Evolutionary conservation across 2,797 vertebrate species (phyloP).

Genomic region (Chaunax sp.): DNA sequence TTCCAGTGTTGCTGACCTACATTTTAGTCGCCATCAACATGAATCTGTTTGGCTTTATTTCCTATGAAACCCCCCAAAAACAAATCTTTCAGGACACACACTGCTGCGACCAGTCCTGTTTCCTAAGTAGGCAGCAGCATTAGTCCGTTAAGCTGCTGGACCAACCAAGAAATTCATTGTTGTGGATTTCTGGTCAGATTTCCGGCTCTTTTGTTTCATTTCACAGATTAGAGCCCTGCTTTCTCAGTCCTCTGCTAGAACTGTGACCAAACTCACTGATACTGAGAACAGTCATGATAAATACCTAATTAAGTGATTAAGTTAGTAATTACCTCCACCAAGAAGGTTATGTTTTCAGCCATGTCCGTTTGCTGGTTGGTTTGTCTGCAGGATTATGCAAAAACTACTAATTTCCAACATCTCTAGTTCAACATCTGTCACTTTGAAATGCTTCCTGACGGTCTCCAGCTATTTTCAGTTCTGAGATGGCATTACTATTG

Average conservation of each 20-base stretch:
- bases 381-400: no score
- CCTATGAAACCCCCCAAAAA: slow-evolving; percentile 53
- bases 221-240: slow-evolving; percentile 36
- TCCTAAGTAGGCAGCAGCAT: slow-evolving; percentile 59
- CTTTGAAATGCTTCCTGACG: no score
- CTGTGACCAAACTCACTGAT: slow-evolving; percentile 21
- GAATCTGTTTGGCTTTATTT: slow-evolving; percentile 67
- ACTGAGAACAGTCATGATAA: slow-evolving; percentile 2
- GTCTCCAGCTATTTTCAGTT: no score
- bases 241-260: slow-evolving; percentile 14
- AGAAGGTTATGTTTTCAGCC: no score
- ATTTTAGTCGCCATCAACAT: slow-evolving; percentile 51
- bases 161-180: slow-evolving; percentile 70
- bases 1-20: slow-evolving; percentile 58
- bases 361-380: no score
- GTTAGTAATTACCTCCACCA: no score
- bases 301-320: neutral
- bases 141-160: slow-evolving; percentile 67
- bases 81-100: slow-evolving; percentile 65
- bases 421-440: no score
- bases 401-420: no score
- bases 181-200: slow-evolving; percentile 71
- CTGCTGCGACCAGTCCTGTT: slow-evolving; percentile 57
- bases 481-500: no score
- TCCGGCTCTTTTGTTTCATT: slow-evolving; percentile 54